Percentiles rank a stretch among this genome's conserved stretches.
These are phyloP conservation scores for Sebastiscus tertius DNA, from an alignment of 2,797 vertebrate genomes.

Conservation along the genomic window DNA sequence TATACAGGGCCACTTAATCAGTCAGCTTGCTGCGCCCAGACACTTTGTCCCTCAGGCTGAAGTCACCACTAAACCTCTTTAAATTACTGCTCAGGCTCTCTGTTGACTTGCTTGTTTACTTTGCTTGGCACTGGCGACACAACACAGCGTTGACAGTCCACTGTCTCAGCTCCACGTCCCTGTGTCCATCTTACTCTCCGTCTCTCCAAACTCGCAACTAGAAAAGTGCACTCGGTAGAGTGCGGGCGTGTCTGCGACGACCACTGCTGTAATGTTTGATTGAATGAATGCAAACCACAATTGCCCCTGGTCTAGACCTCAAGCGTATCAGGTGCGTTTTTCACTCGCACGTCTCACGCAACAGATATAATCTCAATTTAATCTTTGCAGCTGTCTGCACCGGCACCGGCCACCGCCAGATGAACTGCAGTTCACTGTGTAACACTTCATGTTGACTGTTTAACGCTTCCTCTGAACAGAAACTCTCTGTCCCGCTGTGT, in stretches of 20 bases:
- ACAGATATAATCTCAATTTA: too few relatives aligned
- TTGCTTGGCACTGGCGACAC: constrained; percentile 5
- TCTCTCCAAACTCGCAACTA: not conserved
- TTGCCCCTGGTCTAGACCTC: not conserved
- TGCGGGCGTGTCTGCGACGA: not conserved
- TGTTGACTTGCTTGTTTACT: constrained; percentile 53
- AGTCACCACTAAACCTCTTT: constrained; percentile 45
- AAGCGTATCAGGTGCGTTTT: not conserved
- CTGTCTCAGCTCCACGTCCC: not conserved
- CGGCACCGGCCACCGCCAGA: too few relatives aligned
- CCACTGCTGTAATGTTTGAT: not conserved
- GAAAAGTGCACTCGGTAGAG: not conserved
- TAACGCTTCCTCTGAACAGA: not conserved
- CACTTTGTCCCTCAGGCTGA: constrained; percentile 45
- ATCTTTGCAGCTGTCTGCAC: not conserved
- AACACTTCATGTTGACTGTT: not conserved
- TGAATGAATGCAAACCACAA: not conserved
- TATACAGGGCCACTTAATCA: constrained; percentile 65
- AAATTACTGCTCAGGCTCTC: constrained; percentile 51
- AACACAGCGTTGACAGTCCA: constrained; percentile 19
- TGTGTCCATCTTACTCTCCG: not conserved
- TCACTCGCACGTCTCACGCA: too few relatives aligned
- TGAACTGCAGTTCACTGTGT: too few relatives aligned
- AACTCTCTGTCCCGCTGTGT: not conserved
- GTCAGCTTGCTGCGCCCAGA: constrained; percentile 29